Evolutionary conservation across 2,797 vertebrate species (phyloP), one percentile per base, ranked within the genome.

Genomic region (Potorous gilbertii): DNA sequence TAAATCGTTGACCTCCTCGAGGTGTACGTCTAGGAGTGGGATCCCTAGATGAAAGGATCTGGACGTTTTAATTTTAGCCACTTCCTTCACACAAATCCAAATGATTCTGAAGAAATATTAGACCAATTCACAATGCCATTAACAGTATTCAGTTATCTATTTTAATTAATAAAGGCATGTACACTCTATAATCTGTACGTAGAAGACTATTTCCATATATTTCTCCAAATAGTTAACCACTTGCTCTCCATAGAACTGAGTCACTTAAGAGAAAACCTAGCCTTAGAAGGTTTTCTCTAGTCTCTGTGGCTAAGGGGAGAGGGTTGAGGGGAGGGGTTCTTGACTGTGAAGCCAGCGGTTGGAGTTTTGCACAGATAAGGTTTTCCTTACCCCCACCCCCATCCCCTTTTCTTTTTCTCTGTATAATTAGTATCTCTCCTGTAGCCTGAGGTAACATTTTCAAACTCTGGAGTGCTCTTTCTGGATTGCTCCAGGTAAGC

Each of bases 401-500:
- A 21, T 5, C n/a, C 92, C 56, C 96, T 95, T 97, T 94, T 96
- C 74, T 0, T 92, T 94, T 96, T 95, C 55, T 96, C 92, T 87
- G 55, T 97, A 50, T 46, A 96, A 0, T 96, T 97, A 96, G 50
- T 57, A 29, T 96, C 66, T 95, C 40, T 96, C 46, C 6, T 8
- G 54, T 50, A 90, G 62, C 27, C 89, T 92, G 57, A n/a, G 90
- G n/a, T 94, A 62, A 91, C 94, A 92, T 87, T 96, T 94, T 55
- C 46, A 29, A 62, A 94, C 90, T 95, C 98, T 94, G 55, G 31
- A 92, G 93, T 95, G 95, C 0, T 90, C 56, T 91, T 94, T 24
- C 95, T 96, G 92, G 52, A 1, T 92, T 56, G 46, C 40, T 66
- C 4, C 21, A 18, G 92, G 55, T 93, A 94, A 93, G 94, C 18